Evolutionary conservation across 1,140 invertebrate species (phyloP), one percentile per base, ranked within the genome.

Genomic region (Ips typographus): DNA sequence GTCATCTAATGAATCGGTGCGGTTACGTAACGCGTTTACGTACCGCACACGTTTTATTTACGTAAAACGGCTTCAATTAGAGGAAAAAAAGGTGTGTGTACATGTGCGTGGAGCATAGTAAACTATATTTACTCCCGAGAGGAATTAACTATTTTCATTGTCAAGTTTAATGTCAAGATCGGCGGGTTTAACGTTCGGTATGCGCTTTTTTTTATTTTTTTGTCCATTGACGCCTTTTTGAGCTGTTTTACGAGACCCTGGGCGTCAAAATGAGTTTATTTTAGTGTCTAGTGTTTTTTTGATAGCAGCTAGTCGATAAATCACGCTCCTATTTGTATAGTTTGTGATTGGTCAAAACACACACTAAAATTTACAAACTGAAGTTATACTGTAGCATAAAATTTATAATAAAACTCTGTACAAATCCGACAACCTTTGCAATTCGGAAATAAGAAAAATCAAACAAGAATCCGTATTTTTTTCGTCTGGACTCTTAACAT

Each of bases 91-190:
- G 44, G 44, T 3, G 6, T 56, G 53, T 56, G 53, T 40, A 8
- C 40, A 22, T 22, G 22, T 22, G 22, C 22, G 22, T 40, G 2
- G 40, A 36, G 8, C 38, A n/a, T 7, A 40, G 40, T 40, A 59
- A 59, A 59, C 42, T 42, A n/a, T 59, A 37, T 62, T 3, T n/a
- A n/a, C 3, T 40, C 22, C 22, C 22, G 37, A 7, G 43, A 49
- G 61, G 47, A 64, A 64, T 41, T 53, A 53, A 64, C 47, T 53
- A 22, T 64, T 62, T 64, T 64, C 61, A 64, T 64, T 64, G 61
- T 53, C 61, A 64, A 64, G 61, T 64, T 53, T 64, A 64, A 64
- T 40, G 61, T 64, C 61, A 64, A 64, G 61, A 52, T 6, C 40
- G 53, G 53, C 47, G 41, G 40, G 47, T 53, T 47, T 40, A 42